These are phyloP conservation scores for Lathronympha strigana DNA, from an alignment of 2,888 invertebrate genomes.

Conservation along the genomic window DNA sequence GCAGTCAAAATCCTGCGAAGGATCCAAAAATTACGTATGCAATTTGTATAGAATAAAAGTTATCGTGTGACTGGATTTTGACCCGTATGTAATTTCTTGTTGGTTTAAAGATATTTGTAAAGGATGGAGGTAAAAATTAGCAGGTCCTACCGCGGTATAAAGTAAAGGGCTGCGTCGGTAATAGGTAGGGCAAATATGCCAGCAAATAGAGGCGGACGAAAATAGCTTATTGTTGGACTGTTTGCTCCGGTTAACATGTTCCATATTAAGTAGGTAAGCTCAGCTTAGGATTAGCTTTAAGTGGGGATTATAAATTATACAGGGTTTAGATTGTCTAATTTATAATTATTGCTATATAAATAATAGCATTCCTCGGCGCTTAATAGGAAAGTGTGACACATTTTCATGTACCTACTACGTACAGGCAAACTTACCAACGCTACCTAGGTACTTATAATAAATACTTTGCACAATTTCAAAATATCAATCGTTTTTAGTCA, in stretches of 20 bases:
- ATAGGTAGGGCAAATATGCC: slow-evolving; percentile 43
- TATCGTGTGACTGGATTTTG: slow-evolving; percentile 29
- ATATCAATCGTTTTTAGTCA: too few species aligned
- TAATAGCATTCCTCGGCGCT: too few species aligned
- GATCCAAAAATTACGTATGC: neutral
- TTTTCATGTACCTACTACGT: neutral
- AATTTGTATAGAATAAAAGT: slow-evolving; percentile 11
- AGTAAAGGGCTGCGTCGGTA: slow-evolving; percentile 40
- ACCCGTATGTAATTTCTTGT: slow-evolving; percentile 43
- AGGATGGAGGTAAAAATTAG: slow-evolving; percentile 45
- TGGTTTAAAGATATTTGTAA: slow-evolving; percentile 44
- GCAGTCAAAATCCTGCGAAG: slow-evolving; percentile 29
- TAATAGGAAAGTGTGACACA: neutral
- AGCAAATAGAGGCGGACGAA: slow-evolving; percentile 37
- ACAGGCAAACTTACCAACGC: too few species aligned
- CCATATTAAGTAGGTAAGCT: slow-evolving; percentile 23
- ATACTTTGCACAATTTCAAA: too few species aligned
- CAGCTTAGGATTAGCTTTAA: slow-evolving; percentile 4
- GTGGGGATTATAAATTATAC: slow-evolving; percentile 10
- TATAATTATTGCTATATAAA: neutral
- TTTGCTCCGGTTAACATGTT: slow-evolving; percentile 41
- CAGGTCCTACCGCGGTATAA: slow-evolving; percentile 45
- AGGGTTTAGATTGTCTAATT: neutral
- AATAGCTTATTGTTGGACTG: slow-evolving; percentile 42
- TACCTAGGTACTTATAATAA: too few species aligned